A percentile compares a stretch with the other conserved stretches of the same genome.
Conservation (phyloP, 2,113 vertebrate species). For the Xiphorhynchus elegans region DNA sequence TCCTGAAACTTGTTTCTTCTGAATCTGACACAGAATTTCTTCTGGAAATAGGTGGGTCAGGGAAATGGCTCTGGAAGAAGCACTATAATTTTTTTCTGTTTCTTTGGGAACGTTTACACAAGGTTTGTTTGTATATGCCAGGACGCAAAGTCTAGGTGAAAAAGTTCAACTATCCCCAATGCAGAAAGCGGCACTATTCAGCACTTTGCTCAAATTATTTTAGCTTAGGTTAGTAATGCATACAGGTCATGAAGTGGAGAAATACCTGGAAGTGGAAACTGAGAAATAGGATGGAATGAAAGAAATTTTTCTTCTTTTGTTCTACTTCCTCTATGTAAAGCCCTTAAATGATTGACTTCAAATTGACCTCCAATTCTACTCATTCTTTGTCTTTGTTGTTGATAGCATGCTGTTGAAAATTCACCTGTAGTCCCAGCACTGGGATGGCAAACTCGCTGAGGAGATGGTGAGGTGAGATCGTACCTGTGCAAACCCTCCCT, state of each 20-base stretch:
- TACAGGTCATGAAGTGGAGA: not conserved
- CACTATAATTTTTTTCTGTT: not conserved
- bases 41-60: not conserved
- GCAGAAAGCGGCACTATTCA: not conserved
- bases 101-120: not conserved
- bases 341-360: not conserved
- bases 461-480: not conserved
- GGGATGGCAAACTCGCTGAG: fast-evolving
- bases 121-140: not conserved
- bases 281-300: not conserved
- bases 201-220: not conserved
- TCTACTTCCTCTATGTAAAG: not conserved
- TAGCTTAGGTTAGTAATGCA: not conserved
- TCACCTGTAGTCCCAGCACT: not conserved
- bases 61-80: not conserved
- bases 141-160: not conserved
- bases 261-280: not conserved
- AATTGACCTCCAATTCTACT: not conserved
- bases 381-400: not conserved
- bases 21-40: not conserved
- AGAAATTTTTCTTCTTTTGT: not conserved
- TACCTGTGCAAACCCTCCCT: fast-evolving
- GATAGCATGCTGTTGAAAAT: not conserved
- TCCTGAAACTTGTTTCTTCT: not conserved
- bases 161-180: not conserved